Base-by-base conservation (phyloP, 2,797 vertebrate species). In the Spondyliosoma cantharus region DNA sequence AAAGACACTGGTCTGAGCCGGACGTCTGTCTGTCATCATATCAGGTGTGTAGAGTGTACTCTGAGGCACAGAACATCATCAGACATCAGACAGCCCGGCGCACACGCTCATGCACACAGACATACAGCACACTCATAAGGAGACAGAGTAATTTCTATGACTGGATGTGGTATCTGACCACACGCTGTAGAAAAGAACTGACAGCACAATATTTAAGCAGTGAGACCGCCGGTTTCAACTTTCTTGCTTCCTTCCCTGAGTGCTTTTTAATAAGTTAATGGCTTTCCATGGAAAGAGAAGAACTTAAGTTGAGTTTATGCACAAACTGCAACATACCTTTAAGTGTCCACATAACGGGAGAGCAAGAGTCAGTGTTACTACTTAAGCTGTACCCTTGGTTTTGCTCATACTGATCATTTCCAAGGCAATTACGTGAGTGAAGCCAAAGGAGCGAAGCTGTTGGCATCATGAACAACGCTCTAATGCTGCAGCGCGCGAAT, bases 91-190 rank as follows among this genome's bases (percentile, higher is more conserved):
- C 54, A 60, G 19, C 22, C 16, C 25, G 61, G 25, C 48, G 73
- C 58, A 54, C 5, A 20, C 64, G 48, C 70, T 32, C 49, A 64
- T 45, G 29, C 69, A 68, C 68, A 65, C 70, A 90, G 59, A 75
- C 73, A 42, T 20, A 19, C 63, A 72, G 77, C 29, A 5, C 50
- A 66, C 68, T 72, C 63, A 62, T 12, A 50, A 24, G 77, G 61
- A 81, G 84, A 89, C 82, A 80, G 37, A 76, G 15, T 76, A 1
- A 74, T 77, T 80, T 80, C 63, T 84, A 48, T 46, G 80, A 72
- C 59, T 88, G 87, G 85, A 91, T 90, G 89, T 90, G 90, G 87
- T 86, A 85, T 66, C 58, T 42, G 74, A 91, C 91, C 90, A 85
- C 91, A 89, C 37, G 46, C 76, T 70, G 78, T 13, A 84, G 66